Evolutionary conservation across 2,113 vertebrate genomes (phyloP).

Genomic region (Mungos mungo): DNA sequence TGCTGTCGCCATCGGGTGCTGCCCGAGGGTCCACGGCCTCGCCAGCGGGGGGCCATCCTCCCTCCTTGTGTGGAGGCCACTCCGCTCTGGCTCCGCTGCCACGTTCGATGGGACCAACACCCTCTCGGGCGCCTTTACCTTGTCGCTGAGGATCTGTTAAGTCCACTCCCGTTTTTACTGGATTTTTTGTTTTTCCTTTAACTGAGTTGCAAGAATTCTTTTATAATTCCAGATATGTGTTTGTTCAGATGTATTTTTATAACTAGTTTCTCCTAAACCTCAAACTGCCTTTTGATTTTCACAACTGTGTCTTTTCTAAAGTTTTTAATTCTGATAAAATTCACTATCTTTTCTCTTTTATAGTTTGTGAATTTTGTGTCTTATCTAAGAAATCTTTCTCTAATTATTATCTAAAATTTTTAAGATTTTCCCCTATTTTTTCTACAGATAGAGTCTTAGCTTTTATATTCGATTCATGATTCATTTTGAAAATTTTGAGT

Average conservation of each 20-base stretch:
- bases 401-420: neutral
- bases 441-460: neutral
- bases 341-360: neutral
- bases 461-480: neutral
- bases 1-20: rapidly evolving
- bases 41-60: rapidly evolving
- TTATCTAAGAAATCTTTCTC: neutral
- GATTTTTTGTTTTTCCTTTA: too few relatives aligned
- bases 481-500: neutral
- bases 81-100: too few relatives aligned
- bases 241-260: neutral
- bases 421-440: neutral
- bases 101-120: rapidly evolving
- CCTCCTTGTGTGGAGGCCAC: rapidly evolving
- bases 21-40: neutral
- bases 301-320: neutral
- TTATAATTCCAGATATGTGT: too few relatives aligned
- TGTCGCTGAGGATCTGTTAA: neutral
- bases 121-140: rapidly evolving
- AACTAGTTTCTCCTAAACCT: neutral
- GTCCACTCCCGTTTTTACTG: neutral
- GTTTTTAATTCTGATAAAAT: neutral
- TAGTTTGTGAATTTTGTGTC: neutral
- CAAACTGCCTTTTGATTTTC: neutral
- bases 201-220: neutral